Percentiles rank a stretch among this genome's conserved stretches.
Evolutionary conservation across 2,113 vertebrate species (phyloP).

Genomic region (Argyrosomus japonicus): DNA sequence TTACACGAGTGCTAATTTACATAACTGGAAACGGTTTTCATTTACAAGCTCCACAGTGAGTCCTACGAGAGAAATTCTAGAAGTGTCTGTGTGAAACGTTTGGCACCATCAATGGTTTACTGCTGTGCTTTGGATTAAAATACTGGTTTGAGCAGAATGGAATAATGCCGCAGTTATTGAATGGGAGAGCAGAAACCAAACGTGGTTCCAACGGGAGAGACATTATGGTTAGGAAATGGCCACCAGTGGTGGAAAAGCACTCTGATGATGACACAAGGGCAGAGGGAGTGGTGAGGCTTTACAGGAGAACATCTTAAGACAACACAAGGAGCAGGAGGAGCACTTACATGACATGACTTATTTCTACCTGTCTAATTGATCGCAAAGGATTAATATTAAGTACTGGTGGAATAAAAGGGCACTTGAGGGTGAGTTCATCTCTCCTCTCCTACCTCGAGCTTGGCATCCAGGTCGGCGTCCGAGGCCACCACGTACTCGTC

Average conservation of each 20-base stretch:
- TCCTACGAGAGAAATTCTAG: not conserved
- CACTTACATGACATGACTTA: not conserved
- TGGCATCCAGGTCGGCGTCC: constrained; percentile 88
- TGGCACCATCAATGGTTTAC: not conserved
- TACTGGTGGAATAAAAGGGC: not conserved
- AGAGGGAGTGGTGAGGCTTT: not conserved
- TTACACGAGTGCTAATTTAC: not conserved
- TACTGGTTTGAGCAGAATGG: not conserved
- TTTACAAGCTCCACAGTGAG: not conserved
- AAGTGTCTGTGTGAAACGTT: not conserved
- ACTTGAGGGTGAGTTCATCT: not conserved
- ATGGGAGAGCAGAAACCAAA: not conserved
- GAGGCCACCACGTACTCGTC: constrained; percentile 87
- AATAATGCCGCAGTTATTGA: not conserved
- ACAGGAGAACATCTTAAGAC: not conserved
- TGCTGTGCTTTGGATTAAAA: not conserved
- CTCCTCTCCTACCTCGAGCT: constrained; percentile 82
- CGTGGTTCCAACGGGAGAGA: not conserved
- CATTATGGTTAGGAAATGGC: not conserved
- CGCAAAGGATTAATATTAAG: not conserved
- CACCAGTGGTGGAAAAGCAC: not conserved
- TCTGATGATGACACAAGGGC: not conserved
- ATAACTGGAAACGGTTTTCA: not conserved
- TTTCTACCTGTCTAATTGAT: not conserved
- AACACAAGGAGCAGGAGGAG: not conserved